Evolutionary conservation across 2,888 invertebrate species (phyloP), one percentile per base, ranked within the genome.

Genomic region (Priocnemis perturbator): DNA sequence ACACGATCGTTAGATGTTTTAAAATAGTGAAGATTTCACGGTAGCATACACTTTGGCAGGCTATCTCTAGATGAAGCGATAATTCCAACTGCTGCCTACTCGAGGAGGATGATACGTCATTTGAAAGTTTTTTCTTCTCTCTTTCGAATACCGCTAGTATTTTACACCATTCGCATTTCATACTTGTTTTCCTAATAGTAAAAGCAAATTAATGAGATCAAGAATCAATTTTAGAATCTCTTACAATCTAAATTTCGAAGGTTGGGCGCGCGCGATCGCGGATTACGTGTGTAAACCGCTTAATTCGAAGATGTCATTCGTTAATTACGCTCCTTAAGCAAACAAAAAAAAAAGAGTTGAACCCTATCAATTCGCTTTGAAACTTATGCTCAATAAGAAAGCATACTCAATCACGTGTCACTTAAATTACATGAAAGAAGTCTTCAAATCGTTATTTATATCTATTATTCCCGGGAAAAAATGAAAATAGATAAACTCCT

Each of bases 191-290:
- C 73, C 74, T 69, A 68, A 64, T 76, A 76, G 70, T 74, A 75
- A 70, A 80, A 67, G 68, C 66, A 69, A 59, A 72, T 74, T 76
- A 76, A 83, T 83, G 81, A 82, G 81, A 83, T 83, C 81, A 78
- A 75, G 71, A 23, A 68, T 78, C 48, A 74, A 81, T 76, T 81
- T 83, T 79, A 68, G 73, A 72, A 76, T 69, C 59, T 56, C 74
- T 79, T 76, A 83, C 19, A 37, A 37, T 55, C 76, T 74, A 77
- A 44, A 69, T 62, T 5, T 60, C 3, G 67, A 56, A 64, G n/a
- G 37, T 57, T 47, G 44, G 26, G 20, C 20, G 55, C 23, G 17
- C 19, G 45, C 37, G 11, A 26, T 55, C 52, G 48, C 53, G 30
- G 37, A 64, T 62, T 37, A 11, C 14, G 14, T 11, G 14, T 37